Evolutionary conservation across 2,888 invertebrate genomes (phyloP), one percentile per base, ranked within the genome.

Genomic region (Scaptomyza flava): DNA sequence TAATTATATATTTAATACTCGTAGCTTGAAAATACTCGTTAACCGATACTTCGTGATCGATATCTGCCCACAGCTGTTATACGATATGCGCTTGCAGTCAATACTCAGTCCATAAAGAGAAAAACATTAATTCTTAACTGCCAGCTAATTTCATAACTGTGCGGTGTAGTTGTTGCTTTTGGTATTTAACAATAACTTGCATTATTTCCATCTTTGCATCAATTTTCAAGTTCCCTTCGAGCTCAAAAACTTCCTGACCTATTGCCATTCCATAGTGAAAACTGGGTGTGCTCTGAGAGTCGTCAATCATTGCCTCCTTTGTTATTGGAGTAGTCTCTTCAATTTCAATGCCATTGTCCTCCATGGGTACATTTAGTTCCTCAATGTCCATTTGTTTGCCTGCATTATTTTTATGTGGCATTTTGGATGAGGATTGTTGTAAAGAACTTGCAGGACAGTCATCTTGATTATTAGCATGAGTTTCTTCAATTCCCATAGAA

Each of bases 151-250:
- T 48, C 75, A 75, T 64, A 1, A 75, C 52, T 12, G 63, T 77
- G 3, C 70, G 51, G n/a, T 73, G 77, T 0, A 77, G 34, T 11
- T 77, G 76, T 27, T 60, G 64, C 30, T 77, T 77, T 33, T 77
- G 76, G 23, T 77, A 77, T 42, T 73, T 77, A 20, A 70, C 77
- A 57, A 77, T 73, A 1, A 77, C 61, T 53, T 77, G 43, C 76
- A 77, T 77, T 17, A 77, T 77, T 59, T 77, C 76, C 73, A 77
- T 70, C 20, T 77, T 77, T 5, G 76, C 76, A 45, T 77, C 76
- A 33, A 77, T 73, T 50, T 70, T 77, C 3, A 77, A 59, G 12
- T 34, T 70, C 20, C 50, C 76, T 0, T 67, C 70, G 5, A 77
- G 59, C 38, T 77, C 76, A 20, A 67, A 77, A n/a, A 77, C 70